A percentile compares a stretch with the other conserved stretches of the same genome.
Evolutionary conservation across 2,113 vertebrate species (phyloP).

Genomic region (Neoarius graeffei): DNA sequence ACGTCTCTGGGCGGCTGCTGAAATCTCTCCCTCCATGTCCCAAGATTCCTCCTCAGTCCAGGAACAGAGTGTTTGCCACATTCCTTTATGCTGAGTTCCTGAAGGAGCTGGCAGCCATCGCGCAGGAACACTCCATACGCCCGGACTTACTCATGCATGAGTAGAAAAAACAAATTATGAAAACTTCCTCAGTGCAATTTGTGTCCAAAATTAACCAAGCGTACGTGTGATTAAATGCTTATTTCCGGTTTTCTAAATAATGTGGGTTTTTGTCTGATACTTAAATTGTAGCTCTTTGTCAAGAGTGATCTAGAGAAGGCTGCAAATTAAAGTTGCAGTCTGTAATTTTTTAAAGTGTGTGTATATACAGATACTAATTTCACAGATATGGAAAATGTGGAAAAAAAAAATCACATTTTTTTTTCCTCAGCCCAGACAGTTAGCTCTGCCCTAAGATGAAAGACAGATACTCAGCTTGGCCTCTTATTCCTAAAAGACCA

Average conservation of each 20-base stretch:
- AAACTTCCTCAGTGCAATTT: background rate
- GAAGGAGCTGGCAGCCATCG: conserved; percentile 91
- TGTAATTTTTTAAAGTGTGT: background rate
- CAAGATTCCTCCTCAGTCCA: conserved; percentile 70
- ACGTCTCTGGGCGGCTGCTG: conserved; percentile 68
- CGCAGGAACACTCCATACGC: conserved; percentile 82
- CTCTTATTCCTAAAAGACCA: background rate
- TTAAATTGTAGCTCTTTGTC: background rate
- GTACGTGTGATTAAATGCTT: background rate
- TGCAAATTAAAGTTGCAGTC: background rate
- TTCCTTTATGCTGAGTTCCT: conserved; percentile 91
- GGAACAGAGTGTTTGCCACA: conserved; percentile 82
- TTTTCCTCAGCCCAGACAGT: background rate
- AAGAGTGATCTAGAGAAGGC: background rate
- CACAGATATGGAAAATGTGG: background rate
- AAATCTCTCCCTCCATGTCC: conserved; percentile 74
- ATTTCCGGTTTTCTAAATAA: background rate
- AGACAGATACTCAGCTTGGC: background rate
- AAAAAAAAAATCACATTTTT: background rate
- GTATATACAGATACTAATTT: background rate
- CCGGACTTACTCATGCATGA: conserved; percentile 71
- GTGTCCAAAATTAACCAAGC: background rate
- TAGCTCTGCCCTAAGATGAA: background rate
- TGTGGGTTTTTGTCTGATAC: background rate
- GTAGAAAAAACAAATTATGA: conserved; percentile 22